phyloP scores from a whole-genome alignment of 2,113 vertebrate species.

The Pimephales promelas region DNA sequence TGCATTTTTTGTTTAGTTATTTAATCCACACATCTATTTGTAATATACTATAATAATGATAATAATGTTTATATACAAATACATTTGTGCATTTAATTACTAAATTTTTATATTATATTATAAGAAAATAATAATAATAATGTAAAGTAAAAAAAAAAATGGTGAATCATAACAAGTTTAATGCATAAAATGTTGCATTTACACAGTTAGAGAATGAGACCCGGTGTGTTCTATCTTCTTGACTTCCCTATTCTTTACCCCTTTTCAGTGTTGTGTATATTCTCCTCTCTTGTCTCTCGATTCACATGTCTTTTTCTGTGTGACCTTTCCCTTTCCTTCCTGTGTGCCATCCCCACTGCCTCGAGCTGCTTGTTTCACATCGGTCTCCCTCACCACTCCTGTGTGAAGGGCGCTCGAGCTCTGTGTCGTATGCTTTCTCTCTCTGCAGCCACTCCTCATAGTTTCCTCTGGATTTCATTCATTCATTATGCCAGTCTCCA shows the following conservation, averaged over 20 bases:
- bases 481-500: neutral
- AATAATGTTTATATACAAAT: neutral
- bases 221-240: neutral
- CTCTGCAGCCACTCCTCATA: conserved; percentile 1
- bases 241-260: neutral
- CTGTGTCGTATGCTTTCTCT: conserved; percentile 16
- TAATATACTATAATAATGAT: neutral
- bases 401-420: neutral
- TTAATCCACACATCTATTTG: neutral
- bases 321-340: neutral
- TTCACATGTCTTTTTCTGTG: neutral
- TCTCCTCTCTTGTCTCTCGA: neutral
- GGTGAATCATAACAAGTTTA: neutral
- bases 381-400: neutral
- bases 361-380: neutral
- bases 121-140: neutral
- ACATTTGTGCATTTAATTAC: too few species aligned
- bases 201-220: neutral
- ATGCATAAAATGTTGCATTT: neutral
- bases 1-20: neutral
- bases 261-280: conserved; percentile 7
- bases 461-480: neutral
- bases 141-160: too few species aligned
- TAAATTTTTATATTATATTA: neutral
- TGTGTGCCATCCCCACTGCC: neutral